Percentiles rank a stretch among this genome's conserved stretches.
These are phyloP conservation scores for Papilio aristodemus DNA, from an alignment of 1,140 invertebrate species.

Conservation along the genomic window DNA sequence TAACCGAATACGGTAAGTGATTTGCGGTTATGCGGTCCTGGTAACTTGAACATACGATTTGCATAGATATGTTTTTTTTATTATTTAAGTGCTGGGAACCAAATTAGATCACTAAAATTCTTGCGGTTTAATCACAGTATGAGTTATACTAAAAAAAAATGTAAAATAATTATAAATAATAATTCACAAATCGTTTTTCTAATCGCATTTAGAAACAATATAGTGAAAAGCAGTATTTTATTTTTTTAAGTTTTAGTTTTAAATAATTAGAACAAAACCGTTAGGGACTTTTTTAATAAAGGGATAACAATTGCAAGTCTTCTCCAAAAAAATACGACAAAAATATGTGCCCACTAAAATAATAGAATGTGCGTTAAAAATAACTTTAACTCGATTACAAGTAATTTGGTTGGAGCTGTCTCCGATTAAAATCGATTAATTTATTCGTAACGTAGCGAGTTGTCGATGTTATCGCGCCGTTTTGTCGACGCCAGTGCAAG, in stretches of 20 bases:
- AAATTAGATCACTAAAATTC: slow-evolving; percentile 13
- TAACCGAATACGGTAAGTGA: slow-evolving; percentile 33
- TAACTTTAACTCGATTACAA: slow-evolving; percentile 41
- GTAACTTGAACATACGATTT: slow-evolving; percentile 23
- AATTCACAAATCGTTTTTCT: too few species aligned
- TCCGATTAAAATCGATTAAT: slow-evolving; percentile 68
- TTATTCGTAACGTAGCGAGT: slow-evolving; percentile 58
- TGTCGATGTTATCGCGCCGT: slow-evolving; percentile 45
- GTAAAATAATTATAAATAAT: too few species aligned
- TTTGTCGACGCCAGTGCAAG: slow-evolving; percentile 45
- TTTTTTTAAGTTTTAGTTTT: too few species aligned
- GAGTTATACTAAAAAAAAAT: neutral
- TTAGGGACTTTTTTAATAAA: too few species aligned
- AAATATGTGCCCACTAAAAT: slow-evolving; percentile 22
- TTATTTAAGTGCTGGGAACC: neutral
- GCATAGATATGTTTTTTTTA: slow-evolving; percentile 9
- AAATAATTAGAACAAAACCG: too few species aligned
- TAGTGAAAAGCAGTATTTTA: too few species aligned
- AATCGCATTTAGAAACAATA: too few species aligned
- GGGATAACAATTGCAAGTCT: too few species aligned
- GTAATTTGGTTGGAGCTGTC: slow-evolving; percentile 48
- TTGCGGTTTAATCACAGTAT: slow-evolving; percentile 11
- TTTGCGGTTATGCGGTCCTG: slow-evolving; percentile 34
- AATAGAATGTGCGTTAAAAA: slow-evolving; percentile 31
- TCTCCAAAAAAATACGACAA: neutral